A percentile compares a stretch with the other conserved stretches of the same genome.
These are phyloP conservation scores for Otus scops DNA, from an alignment of 2,797 vertebrate genomes.

Conservation along the genomic window DNA sequence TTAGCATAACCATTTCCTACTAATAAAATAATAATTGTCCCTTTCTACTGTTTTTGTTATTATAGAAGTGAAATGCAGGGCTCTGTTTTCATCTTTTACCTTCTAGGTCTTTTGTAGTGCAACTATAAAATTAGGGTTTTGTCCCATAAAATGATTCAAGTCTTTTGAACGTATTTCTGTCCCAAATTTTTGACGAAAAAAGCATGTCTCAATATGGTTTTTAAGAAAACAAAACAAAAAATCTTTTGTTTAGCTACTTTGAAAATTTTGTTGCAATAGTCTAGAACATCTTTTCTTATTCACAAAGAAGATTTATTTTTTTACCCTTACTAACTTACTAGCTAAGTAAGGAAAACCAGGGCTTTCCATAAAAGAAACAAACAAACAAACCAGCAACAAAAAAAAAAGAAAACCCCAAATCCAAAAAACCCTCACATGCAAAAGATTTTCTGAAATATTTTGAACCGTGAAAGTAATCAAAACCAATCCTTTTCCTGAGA, in stretches of 20 bases:
- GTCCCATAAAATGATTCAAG: not conserved
- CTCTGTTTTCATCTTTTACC: not conserved
- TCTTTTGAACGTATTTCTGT: not conserved
- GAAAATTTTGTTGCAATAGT: not conserved
- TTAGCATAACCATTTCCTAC: slow-evolving; percentile 1
- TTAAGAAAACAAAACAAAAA: not conserved
- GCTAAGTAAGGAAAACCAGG: not conserved
- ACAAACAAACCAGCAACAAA: too few species aligned
- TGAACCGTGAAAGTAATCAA: not conserved
- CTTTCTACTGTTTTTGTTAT: not conserved
- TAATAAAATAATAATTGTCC: not conserved
- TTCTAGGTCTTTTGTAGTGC: not conserved
- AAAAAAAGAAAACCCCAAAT: not conserved
- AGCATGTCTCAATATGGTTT: not conserved
- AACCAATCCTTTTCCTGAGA: not conserved
- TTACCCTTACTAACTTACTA: not conserved
- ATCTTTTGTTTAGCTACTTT: not conserved
- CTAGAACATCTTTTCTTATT: not conserved
- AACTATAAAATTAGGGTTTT: not conserved
- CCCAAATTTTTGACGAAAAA: not conserved
- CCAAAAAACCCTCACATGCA: not conserved
- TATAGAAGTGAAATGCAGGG: not conserved
- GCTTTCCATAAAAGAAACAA: not conserved
- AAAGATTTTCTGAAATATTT: not conserved
- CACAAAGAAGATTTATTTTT: not conserved